A percentile compares a stretch with the other conserved stretches of the same genome.
Evolutionary conservation across 2,797 vertebrate genomes (phyloP).

Genomic region (Characodon lateralis): DNA sequence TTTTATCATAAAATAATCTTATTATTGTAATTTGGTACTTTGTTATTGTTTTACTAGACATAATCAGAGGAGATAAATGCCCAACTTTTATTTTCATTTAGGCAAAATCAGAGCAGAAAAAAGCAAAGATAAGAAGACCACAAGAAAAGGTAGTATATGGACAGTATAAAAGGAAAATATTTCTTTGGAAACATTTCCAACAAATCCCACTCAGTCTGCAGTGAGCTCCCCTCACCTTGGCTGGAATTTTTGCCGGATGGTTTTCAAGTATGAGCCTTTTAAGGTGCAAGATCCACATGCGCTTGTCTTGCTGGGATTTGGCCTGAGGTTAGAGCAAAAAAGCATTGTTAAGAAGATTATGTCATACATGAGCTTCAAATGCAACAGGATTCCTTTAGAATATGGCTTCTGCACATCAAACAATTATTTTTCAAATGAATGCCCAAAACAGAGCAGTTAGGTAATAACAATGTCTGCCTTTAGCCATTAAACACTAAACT

Average conservation of each 20-base stretch:
- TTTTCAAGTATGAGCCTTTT: conserved; percentile 99
- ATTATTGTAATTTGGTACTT: background rate
- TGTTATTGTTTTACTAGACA: background rate
- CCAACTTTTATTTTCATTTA: background rate
- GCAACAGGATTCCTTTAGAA: conserved; percentile 24
- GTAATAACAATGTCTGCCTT: conserved; percentile 53
- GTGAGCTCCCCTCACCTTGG: conserved; percentile 85
- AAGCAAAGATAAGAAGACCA: conserved; percentile 7
- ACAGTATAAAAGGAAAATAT: background rate
- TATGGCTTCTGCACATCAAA: conserved; percentile 36
- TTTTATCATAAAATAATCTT: background rate
- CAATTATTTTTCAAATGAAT: conserved; percentile 16
- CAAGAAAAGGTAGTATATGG: background rate
- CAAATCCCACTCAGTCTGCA: conserved; percentile 29
- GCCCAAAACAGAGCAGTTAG: conserved; percentile 46
- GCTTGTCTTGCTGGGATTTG: conserved; percentile 95
- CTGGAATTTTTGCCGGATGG: conserved; percentile 97
- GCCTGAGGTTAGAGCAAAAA: conserved; percentile 80
- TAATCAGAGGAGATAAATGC: background rate
- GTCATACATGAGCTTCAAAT: conserved; percentile 42
- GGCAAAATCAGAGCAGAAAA: conserved; percentile 1
- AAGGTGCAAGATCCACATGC: conserved; percentile 96
- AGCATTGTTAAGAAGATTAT: conserved; percentile 53
- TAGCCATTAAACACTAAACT: conserved; percentile 49
- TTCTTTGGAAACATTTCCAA: conserved; percentile 36